Percentiles rank a stretch among this genome's conserved stretches.
Evolutionary conservation across 2,797 vertebrate species (phyloP).

Genomic region (Hydrophis major): DNA sequence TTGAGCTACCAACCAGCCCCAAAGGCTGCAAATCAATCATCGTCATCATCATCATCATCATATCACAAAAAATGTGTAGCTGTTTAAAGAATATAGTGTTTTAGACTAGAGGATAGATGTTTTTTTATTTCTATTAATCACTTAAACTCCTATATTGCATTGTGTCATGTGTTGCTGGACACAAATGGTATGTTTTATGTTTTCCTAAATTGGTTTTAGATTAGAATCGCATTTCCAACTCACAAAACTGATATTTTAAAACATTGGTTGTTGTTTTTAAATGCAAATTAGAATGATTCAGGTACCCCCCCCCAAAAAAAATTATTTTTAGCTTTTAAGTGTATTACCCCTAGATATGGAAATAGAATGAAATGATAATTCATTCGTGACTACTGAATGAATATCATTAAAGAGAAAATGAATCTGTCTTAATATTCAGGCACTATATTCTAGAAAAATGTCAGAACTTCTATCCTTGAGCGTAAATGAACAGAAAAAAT

Average conservation of each 20-base stretch:
- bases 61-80: background rate
- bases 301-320: background rate
- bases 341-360: background rate
- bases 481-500: background rate
- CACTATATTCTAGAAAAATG: background rate
- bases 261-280: background rate
- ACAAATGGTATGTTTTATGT: slow-evolving; percentile 13
- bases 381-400: slow-evolving; percentile 14
- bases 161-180: background rate
- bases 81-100: background rate
- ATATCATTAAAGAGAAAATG: slow-evolving; percentile 29
- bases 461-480: background rate
- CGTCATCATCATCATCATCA: background rate
- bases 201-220: slow-evolving; percentile 31
- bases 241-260: slow-evolving; percentile 4
- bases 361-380: background rate
- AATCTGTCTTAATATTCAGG: background rate
- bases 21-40: too few relatives aligned
- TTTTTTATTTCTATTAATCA: slow-evolving; percentile 3
- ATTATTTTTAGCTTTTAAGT: slow-evolving; percentile 3
- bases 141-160: background rate
- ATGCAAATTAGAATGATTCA: slow-evolving; percentile 11
- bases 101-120: background rate
- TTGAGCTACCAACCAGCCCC: too few relatives aligned
- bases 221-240: slow-evolving; percentile 10